Evolutionary conservation across 2,113 vertebrate species (phyloP).

Genomic region (Chaetura pelagica): DNA sequence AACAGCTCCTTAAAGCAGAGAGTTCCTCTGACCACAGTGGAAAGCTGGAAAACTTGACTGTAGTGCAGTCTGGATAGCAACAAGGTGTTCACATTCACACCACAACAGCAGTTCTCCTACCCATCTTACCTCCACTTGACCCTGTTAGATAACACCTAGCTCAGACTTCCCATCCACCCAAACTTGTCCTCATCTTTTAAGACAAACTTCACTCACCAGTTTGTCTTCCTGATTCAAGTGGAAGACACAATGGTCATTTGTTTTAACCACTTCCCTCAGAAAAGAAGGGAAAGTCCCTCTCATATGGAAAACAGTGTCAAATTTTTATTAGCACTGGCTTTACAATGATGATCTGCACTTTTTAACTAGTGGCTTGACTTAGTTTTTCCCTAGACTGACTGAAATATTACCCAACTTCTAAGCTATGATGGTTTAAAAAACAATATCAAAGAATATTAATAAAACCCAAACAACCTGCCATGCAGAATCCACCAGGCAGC

Average conservation of each 20-base stretch:
- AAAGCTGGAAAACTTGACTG: not conserved
- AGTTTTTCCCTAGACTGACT: slow-evolving; percentile 29
- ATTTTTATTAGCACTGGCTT: slow-evolving; percentile 47
- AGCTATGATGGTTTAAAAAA: not conserved
- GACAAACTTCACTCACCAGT: slow-evolving; percentile 14
- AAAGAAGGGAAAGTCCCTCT: slow-evolving; percentile 69
- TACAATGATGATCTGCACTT: slow-evolving; percentile 4
- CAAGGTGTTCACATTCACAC: not conserved
- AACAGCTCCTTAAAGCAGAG: not conserved
- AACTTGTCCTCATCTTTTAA: slow-evolving; percentile 13
- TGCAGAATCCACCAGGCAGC: not conserved
- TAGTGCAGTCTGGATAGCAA: not conserved
- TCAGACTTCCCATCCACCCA: not conserved
- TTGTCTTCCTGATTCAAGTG: slow-evolving; percentile 46
- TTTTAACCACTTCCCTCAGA: slow-evolving; percentile 60
- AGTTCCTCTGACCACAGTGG: not conserved
- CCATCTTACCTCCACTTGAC: slow-evolving; percentile 25
- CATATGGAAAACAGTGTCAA: slow-evolving; percentile 60
- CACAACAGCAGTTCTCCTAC: not conserved
- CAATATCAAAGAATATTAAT: not conserved
- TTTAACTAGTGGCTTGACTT: slow-evolving; percentile 45
- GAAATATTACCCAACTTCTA: slow-evolving; percentile 17
- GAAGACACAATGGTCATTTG: slow-evolving; percentile 55
- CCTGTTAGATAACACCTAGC: not conserved
- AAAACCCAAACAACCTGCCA: not conserved